Conservation (phyloP, 2,113 vertebrate genomes). For the Antechinus stuartii region DNA sequence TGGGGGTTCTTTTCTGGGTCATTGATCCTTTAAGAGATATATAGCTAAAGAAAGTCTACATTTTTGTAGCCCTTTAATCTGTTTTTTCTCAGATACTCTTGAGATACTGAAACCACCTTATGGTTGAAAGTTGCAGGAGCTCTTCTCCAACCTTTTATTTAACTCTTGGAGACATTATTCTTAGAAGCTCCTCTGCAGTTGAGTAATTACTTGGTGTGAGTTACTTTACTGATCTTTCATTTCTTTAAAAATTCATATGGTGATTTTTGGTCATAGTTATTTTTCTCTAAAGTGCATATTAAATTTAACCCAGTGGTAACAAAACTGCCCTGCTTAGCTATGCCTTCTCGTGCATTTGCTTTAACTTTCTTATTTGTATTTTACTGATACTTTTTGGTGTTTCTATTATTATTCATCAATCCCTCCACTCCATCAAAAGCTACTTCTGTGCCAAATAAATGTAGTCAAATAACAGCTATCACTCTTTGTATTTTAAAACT, state of each 20-base stretch:
- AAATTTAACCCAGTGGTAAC: neutral
- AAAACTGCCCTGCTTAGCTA: neutral
- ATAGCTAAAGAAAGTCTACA: neutral
- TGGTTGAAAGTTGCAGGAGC: neutral
- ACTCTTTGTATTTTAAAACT: neutral
- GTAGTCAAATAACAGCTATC: neutral
- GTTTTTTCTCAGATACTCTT: neutral
- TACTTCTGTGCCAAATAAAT: neutral
- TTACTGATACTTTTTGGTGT: neutral
- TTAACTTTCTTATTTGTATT: neutral
- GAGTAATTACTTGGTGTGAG: neutral
- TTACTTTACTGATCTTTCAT: neutral
- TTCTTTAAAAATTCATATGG: neutral
- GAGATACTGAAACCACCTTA: neutral
- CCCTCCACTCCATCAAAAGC: too few species aligned
- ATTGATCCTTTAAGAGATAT: neutral
- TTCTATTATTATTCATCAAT: neutral
- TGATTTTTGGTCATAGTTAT: neutral
- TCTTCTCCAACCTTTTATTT: neutral
- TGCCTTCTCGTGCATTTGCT: neutral
- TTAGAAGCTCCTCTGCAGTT: neutral
- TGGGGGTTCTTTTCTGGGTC: neutral
- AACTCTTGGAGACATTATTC: neutral
- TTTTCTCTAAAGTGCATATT: neutral
- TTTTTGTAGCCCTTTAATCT: neutral